These are phyloP conservation scores for Willisornis vidua DNA, from an alignment of 2,113 vertebrate species.

Conservation along the genomic window DNA sequence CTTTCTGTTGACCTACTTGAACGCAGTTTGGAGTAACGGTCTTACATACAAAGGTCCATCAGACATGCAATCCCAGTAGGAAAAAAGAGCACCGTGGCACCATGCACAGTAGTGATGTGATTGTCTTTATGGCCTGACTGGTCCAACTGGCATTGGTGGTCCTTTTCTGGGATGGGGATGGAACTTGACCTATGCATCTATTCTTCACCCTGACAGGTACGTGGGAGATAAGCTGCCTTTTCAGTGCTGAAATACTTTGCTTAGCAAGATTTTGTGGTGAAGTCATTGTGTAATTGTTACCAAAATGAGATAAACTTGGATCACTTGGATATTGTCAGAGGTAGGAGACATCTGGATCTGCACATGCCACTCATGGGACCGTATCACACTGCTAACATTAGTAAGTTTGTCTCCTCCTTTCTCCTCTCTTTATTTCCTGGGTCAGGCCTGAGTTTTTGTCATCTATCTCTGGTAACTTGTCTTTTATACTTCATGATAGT, in stretches of 20 bases:
- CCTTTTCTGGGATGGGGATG: not conserved
- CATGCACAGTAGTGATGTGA: not conserved
- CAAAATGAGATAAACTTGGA: not conserved
- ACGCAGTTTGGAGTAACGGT: not conserved
- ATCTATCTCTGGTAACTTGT: not conserved
- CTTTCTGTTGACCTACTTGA: not conserved
- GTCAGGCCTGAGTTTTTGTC: not conserved
- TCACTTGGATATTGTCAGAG: not conserved
- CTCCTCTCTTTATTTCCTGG: not conserved
- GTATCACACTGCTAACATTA: not conserved
- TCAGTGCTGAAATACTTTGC: not conserved
- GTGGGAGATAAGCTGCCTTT: not conserved
- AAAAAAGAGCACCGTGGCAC: not conserved
- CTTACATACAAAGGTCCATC: not conserved
- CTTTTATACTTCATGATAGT: not conserved
- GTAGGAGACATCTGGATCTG: not conserved
- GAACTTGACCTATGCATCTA: not conserved
- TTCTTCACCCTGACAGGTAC: not conserved
- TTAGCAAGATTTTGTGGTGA: not conserved
- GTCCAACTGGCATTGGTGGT: not conserved
- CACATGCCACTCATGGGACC: fast-evolving
- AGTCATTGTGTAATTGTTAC: not conserved
- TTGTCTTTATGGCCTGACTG: not conserved
- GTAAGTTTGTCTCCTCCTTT: not conserved
- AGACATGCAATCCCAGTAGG: not conserved